Conservation (phyloP, 2,797 vertebrate species). For the Oryzias sinensis region DNA sequence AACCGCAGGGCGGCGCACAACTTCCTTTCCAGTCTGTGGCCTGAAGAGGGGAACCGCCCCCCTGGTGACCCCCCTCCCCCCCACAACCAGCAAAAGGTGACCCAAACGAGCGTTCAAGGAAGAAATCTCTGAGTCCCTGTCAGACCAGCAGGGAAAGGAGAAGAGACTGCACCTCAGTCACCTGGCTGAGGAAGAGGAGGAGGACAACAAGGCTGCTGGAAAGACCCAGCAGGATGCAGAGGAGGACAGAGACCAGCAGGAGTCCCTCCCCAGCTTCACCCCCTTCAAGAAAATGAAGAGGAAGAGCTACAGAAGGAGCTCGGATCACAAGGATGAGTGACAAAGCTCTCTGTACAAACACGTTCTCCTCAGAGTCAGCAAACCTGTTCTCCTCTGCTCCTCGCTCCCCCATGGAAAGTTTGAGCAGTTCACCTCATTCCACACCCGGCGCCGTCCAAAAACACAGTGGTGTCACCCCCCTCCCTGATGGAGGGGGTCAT, state of each 20-base stretch:
- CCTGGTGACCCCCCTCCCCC: too few species aligned
- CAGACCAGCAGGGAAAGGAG: constrained; percentile 54
- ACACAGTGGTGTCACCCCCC: too few species aligned
- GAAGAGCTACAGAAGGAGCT: too few species aligned
- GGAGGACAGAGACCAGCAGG: constrained; percentile 11
- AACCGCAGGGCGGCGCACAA: too few species aligned
- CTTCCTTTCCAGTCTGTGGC: too few species aligned
- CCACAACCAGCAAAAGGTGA: not conserved
- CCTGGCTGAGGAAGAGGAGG: constrained; percentile 52
- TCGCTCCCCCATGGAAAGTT: too few species aligned
- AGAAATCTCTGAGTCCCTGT: constrained; percentile 31
- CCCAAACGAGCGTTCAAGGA: constrained; percentile 64
- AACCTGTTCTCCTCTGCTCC: not conserved
- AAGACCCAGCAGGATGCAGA: constrained; percentile 12
- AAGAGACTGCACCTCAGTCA: constrained; percentile 67
- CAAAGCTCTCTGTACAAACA: not conserved
- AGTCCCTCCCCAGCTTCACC: constrained; percentile 70
- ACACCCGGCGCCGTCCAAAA: too few species aligned
- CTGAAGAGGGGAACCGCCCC: too few species aligned
- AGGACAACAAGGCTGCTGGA: constrained; percentile 23
- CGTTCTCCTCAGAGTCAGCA: not conserved
- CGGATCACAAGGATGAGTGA: constrained; percentile 3
- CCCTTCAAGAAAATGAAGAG: constrained; percentile 73
- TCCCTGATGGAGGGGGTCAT: too few species aligned
- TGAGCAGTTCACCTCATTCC: too few species aligned